Percentiles rank a stretch among this genome's conserved stretches.
phyloP scores from a whole-genome alignment of 2,888 invertebrate genomes.

The Ischnus inquisitorius region DNA sequence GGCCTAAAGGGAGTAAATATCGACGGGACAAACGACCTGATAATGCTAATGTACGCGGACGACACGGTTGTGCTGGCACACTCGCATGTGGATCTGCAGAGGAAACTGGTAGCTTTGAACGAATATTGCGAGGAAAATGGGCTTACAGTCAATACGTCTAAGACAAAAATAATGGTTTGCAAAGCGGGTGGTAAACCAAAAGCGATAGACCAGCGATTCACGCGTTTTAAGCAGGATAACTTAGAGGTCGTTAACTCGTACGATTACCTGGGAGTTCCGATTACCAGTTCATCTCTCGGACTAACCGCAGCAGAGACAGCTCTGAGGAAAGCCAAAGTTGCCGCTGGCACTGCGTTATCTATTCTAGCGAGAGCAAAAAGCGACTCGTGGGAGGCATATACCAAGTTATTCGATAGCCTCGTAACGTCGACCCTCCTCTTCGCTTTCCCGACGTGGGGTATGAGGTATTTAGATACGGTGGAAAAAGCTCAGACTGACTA shows the following conservation, averaged over 20 bases:
- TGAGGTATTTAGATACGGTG: no score
- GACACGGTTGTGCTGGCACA: conserved; percentile 45
- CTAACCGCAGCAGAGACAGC: no score
- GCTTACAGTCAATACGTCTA: conserved; percentile 18
- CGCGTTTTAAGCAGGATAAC: neutral
- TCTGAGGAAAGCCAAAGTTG: no score
- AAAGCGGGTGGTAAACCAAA: conserved; percentile 2
- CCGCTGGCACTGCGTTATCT: no score
- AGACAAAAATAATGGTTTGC: conserved; percentile 40
- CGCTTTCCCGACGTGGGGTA: neutral
- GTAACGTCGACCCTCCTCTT: neutral
- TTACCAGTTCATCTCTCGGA: no score
- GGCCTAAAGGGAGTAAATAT: conserved; percentile 1
- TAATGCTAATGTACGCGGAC: conserved; percentile 23
- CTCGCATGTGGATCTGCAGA: conserved; percentile 23
- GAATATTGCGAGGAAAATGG: conserved; percentile 46
- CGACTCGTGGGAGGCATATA: neutral
- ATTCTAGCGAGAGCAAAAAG: no score
- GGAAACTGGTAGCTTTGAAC: conserved; percentile 34
- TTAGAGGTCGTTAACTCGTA: neutral
- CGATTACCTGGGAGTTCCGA: neutral
- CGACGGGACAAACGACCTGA: conserved; percentile 10
- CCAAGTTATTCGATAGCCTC: neutral
- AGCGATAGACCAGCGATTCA: neutral
- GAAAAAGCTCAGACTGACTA: neutral